Percentiles rank a stretch among this genome's conserved stretches.
Conservation (phyloP, 2,113 vertebrate species). For the Lampris megalopsis region DNA sequence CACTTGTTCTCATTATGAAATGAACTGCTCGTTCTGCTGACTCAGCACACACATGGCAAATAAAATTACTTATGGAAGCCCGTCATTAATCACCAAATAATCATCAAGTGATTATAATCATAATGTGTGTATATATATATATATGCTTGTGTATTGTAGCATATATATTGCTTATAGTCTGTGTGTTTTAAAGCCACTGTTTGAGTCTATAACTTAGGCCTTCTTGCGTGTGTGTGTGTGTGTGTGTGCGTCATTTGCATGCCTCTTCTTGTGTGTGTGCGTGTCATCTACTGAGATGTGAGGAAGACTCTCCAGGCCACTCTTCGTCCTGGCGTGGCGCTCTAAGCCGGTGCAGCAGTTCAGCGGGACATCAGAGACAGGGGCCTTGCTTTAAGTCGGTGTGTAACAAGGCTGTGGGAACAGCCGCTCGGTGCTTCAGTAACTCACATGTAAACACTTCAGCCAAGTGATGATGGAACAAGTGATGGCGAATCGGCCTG, state of each 20-base stretch:
- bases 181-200: neutral
- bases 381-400: slow-evolving; percentile 23
- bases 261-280: neutral
- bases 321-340: slow-evolving; percentile 12
- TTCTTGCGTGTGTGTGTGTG: neutral
- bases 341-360: slow-evolving; percentile 4
- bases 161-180: neutral
- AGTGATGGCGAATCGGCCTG: slow-evolving; percentile 32
- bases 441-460: slow-evolving; percentile 30
- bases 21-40: no score
- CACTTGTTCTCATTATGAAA: no score
- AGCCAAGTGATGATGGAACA: slow-evolving; percentile 46
- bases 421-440: slow-evolving; percentile 17
- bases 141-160: neutral
- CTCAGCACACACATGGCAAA: no score
- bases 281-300: slow-evolving; percentile 46
- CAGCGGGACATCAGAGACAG: slow-evolving; percentile 44
- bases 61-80: no score
- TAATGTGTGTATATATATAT: no score
- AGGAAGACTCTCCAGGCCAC: slow-evolving; percentile 7
- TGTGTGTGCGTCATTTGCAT: neutral
- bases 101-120: no score
- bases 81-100: no score
- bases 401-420: slow-evolving; percentile 6
- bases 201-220: neutral